Evolutionary conservation across 2,113 vertebrate genomes (phyloP).

Genomic region (Redunca redunca): DNA sequence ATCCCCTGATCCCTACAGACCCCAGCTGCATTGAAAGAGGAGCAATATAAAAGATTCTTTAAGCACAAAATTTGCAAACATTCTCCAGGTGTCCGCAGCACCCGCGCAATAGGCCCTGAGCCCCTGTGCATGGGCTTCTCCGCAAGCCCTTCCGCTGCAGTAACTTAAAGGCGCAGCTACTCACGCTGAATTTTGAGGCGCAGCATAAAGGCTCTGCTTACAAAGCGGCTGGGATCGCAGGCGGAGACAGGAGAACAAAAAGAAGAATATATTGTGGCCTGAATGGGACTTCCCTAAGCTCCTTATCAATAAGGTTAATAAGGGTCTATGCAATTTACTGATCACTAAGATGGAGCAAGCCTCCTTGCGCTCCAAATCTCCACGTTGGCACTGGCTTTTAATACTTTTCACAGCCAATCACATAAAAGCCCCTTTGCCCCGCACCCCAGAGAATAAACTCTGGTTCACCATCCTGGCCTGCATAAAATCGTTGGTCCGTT

Average conservation of each 20-base stretch:
- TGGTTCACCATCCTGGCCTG: conserved; percentile 73
- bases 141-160: conserved; percentile 54
- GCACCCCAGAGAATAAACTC: conserved; percentile 74
- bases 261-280: conserved; percentile 75
- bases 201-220: conserved; percentile 71
- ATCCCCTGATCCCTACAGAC: conserved; percentile 82
- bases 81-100: conserved; percentile 81
- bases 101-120: conserved; percentile 65
- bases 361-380: conserved; percentile 71
- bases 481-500: conserved; percentile 75
- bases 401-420: conserved; percentile 74
- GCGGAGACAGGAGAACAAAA: conserved; percentile 80
- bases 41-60: conserved; percentile 82
- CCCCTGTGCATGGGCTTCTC: conserved; percentile 60
- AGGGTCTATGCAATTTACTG: conserved; percentile 86
- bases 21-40: conserved; percentile 83
- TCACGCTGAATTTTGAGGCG: conserved; percentile 75
- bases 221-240: conserved; percentile 75
- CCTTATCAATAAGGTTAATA: conserved; percentile 90
- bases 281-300: conserved; percentile 85
- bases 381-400: conserved; percentile 61
- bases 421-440: conserved; percentile 76
- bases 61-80: conserved; percentile 80
- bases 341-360: conserved; percentile 80
- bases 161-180: conserved; percentile 71